These are phyloP conservation scores for Lagria hirta DNA, from an alignment of 2,888 invertebrate genomes.

Conservation along the genomic window DNA sequence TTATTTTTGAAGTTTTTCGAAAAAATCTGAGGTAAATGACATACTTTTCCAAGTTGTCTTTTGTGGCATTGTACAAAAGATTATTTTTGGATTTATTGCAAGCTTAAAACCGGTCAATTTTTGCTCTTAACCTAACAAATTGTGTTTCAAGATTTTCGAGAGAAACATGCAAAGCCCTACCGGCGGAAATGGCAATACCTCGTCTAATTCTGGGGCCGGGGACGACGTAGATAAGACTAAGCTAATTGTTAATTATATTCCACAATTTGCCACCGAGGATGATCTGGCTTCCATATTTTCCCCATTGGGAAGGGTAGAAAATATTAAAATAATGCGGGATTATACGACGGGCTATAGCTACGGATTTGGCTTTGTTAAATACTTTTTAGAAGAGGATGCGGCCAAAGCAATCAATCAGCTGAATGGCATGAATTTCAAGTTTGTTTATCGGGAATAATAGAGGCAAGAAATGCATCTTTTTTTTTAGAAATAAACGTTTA, in stretches of 20 bases:
- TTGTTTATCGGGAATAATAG: constrained; percentile 19
- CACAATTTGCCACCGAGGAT: constrained; percentile 90
- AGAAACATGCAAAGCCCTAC: constrained; percentile 13
- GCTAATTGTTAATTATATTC: constrained; percentile 93
- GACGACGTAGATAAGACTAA: constrained; percentile 63
- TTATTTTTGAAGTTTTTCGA: constrained; percentile 19
- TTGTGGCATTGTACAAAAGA: not conserved
- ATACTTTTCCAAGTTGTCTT: not conserved
- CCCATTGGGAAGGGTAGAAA: constrained; percentile 85
- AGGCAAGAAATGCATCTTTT: not conserved
- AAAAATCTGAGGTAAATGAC: constrained; percentile 18
- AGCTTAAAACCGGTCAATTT: constrained; percentile 1
- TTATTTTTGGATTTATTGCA: not conserved
- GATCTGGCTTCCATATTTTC: constrained; percentile 88
- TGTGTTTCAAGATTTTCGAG: constrained; percentile 10
- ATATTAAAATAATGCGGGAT: constrained; percentile 89
- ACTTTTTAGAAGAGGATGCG: constrained; percentile 81
- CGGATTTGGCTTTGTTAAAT: constrained; percentile 96
- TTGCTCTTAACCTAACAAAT: constrained; percentile 13
- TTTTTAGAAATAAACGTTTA: constrained; percentile 78
- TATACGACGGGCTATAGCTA: constrained; percentile 90
- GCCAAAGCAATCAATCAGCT: constrained; percentile 80
- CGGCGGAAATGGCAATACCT: constrained; percentile 28
- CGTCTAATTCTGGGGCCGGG: constrained; percentile 44
- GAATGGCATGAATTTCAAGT: constrained; percentile 65